phyloP scores from a whole-genome alignment of 2,797 vertebrate species.

The Zalophus californianus region DNA sequence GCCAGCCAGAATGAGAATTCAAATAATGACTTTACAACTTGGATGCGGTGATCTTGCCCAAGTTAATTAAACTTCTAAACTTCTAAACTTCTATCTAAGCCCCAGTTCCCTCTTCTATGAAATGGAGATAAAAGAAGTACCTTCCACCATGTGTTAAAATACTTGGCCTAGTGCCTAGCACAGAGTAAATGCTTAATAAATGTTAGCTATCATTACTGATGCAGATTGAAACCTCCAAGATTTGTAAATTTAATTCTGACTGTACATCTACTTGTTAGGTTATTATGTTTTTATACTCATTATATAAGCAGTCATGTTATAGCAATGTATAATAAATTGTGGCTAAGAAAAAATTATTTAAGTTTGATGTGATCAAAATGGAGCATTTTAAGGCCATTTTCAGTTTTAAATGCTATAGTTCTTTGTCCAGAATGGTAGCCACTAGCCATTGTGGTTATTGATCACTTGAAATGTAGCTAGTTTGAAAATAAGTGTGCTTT shows the following conservation, averaged over 20 bases:
- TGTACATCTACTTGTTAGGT: background rate
- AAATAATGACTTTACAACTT: background rate
- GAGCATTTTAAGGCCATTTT: slow-evolving; percentile 9
- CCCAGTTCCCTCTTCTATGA: background rate
- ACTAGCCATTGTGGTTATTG: background rate
- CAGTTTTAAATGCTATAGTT: background rate
- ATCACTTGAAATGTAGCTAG: background rate
- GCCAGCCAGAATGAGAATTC: background rate
- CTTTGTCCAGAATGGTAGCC: background rate
- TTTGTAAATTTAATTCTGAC: slow-evolving; percentile 27
- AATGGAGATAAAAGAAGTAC: background rate
- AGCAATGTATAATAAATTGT: slow-evolving; percentile 3
- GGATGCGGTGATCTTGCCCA: background rate
- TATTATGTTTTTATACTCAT: background rate
- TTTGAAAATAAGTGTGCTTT: background rate
- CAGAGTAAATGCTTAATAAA: slow-evolving; percentile 40
- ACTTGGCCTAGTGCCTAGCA: background rate
- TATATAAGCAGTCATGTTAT: background rate
- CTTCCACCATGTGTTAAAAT: background rate
- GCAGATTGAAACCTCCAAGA: background rate
- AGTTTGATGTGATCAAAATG: background rate
- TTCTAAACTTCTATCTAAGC: background rate
- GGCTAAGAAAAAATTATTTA: background rate
- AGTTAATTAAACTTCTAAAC: background rate
- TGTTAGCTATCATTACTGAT: background rate